Evolutionary conservation across 1,140 invertebrate species (phyloP).

Genomic region (Neuroterus valhalla): DNA sequence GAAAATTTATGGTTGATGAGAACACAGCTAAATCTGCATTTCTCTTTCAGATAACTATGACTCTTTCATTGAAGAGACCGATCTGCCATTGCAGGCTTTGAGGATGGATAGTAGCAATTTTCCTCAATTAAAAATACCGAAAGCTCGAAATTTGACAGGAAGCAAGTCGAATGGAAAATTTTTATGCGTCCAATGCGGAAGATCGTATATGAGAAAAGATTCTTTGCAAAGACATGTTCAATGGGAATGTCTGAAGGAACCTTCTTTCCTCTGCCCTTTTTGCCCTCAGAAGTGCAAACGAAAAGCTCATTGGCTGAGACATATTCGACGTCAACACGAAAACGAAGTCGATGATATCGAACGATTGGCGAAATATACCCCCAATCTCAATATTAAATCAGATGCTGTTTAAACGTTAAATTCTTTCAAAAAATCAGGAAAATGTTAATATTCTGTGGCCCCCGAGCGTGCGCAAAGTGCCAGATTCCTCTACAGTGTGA

Average conservation of each 20-base stretch:
- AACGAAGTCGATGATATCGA: slow-evolving; percentile 72
- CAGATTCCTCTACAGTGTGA: no score
- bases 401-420: no score
- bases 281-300: slow-evolving; percentile 79
- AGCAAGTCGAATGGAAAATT: slow-evolving; percentile 70
- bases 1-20: slow-evolving; percentile 53
- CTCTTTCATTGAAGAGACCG: slow-evolving; percentile 47
- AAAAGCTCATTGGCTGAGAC: slow-evolving; percentile 78
- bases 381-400: not conserved
- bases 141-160: slow-evolving; percentile 50
- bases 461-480: no score
- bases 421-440: no score
- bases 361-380: slow-evolving; percentile 22
- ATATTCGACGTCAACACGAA: slow-evolving; percentile 77
- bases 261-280: slow-evolving; percentile 80
- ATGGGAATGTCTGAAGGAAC: slow-evolving; percentile 82
- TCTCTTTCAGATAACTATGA: slow-evolving; percentile 53
- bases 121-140: slow-evolving; percentile 67
- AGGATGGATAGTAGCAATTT: slow-evolving; percentile 53
- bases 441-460: no score
- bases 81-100: slow-evolving; percentile 62
- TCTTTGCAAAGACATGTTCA: slow-evolving; percentile 80
- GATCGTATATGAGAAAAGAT: slow-evolving; percentile 81
- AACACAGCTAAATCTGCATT: slow-evolving; percentile 55
- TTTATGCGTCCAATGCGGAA: slow-evolving; percentile 78